phyloP scores from a whole-genome alignment of 1,140 invertebrate genomes.

The Brachionus rotundiformis region DNA sequence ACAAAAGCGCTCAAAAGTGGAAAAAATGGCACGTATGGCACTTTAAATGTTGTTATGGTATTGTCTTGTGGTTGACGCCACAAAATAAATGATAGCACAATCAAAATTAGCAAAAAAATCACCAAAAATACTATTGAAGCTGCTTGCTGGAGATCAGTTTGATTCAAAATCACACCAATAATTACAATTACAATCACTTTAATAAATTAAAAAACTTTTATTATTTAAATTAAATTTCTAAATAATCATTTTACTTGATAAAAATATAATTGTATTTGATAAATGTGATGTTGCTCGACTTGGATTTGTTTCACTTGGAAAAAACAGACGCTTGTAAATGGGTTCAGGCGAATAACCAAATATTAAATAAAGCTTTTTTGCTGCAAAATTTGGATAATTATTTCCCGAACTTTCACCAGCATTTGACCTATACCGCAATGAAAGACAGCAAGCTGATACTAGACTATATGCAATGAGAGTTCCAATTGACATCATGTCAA shows the following conservation, averaged over 20 bases:
- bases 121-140: background rate
- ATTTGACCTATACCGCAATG: constrained; percentile 67
- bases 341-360: background rate
- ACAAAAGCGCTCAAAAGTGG: constrained; percentile 80
- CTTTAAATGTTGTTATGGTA: constrained; percentile 53
- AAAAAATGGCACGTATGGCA: constrained; percentile 78
- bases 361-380: background rate
- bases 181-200: constrained; percentile 51
- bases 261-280: constrained; percentile 39
- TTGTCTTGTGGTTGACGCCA: constrained; percentile 53
- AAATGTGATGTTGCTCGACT: background rate
- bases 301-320: background rate
- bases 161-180: constrained; percentile 52
- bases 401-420: background rate
- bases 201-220: constrained; percentile 45
- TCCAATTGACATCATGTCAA: constrained; percentile 93
- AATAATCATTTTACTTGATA: too few species aligned
- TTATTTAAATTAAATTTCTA: background rate
- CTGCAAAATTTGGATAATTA: background rate
- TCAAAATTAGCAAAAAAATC: background rate
- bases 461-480: constrained; percentile 88
- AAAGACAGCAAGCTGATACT: constrained; percentile 81
- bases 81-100: constrained; percentile 14
- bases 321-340: background rate
- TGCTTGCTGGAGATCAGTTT: constrained; percentile 51